A percentile compares a stretch with the other conserved stretches of the same genome.
These are phyloP conservation scores for Cochlearius cochlearius DNA, from an alignment of 2,113 vertebrate genomes.

Conservation along the genomic window DNA sequence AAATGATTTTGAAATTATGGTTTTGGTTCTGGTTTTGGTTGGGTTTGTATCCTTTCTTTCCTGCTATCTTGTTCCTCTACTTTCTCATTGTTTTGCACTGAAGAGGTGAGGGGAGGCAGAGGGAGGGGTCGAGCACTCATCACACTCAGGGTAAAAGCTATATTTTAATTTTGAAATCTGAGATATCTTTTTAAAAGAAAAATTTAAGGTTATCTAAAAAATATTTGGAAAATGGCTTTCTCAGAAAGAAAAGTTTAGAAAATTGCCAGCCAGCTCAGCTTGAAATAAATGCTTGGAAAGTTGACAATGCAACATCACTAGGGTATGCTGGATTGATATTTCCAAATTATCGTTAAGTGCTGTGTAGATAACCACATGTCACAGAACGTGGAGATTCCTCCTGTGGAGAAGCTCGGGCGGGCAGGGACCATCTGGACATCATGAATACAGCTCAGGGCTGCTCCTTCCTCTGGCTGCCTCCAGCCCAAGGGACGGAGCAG, in stretches of 20 bases:
- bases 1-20: not conserved
- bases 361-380: not conserved
- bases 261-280: not conserved
- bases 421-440: not conserved
- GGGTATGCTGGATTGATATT: not conserved
- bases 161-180: not conserved
- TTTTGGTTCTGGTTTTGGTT: not conserved
- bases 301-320: not conserved
- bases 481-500: not conserved
- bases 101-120: not conserved
- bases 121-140: not conserved
- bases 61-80: not conserved
- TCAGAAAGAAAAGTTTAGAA: not conserved
- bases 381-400: not conserved
- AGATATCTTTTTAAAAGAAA: not conserved
- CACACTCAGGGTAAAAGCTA: not conserved
- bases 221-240: not conserved
- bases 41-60: not conserved
- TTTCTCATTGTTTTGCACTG: not conserved
- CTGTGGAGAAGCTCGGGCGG: not conserved
- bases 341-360: not conserved
- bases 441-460: not conserved
- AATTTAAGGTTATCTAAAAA: not conserved
- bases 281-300: not conserved
- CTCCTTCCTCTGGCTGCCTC: fast-evolving